Conservation (phyloP, 2,888 invertebrate genomes). For the Belgica antarctica region DNA sequence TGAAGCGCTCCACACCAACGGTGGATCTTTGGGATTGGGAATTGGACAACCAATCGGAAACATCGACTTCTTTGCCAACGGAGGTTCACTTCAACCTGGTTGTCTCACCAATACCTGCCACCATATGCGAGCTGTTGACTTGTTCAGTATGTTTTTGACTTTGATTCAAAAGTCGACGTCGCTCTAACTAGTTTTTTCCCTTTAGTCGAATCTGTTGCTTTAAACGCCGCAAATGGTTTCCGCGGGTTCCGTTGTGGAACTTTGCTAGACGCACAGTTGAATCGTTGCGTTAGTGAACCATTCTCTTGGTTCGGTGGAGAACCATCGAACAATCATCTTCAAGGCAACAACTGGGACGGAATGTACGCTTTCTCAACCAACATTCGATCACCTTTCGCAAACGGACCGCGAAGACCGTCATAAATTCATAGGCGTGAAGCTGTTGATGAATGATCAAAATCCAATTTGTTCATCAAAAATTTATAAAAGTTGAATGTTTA, state of each 20-base stretch:
- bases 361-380: not conserved
- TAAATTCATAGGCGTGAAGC: not conserved
- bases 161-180: too few species aligned
- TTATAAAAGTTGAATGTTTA: too few species aligned
- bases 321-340: not conserved
- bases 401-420: not conserved
- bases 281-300: not conserved
- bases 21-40: constrained; percentile 46
- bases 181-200: not conserved
- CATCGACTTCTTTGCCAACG: constrained; percentile 55
- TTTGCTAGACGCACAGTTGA: not conserved
- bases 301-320: constrained; percentile 17
- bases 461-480: too few species aligned
- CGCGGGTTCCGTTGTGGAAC: not conserved
- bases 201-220: not conserved
- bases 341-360: not conserved
- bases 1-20: constrained; percentile 21
- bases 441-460: too few species aligned
- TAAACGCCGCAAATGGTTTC: not conserved
- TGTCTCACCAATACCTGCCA: constrained; percentile 49
- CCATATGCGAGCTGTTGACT: constrained; percentile 50
- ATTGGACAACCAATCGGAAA: constrained; percentile 50
- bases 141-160: constrained; percentile 49
- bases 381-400: not conserved
- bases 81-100: constrained; percentile 53